A percentile compares a stretch with the other conserved stretches of the same genome.
These are phyloP conservation scores for Clarias batrachus DNA, from an alignment of 2,113 vertebrate genomes.

Conservation along the genomic window DNA sequence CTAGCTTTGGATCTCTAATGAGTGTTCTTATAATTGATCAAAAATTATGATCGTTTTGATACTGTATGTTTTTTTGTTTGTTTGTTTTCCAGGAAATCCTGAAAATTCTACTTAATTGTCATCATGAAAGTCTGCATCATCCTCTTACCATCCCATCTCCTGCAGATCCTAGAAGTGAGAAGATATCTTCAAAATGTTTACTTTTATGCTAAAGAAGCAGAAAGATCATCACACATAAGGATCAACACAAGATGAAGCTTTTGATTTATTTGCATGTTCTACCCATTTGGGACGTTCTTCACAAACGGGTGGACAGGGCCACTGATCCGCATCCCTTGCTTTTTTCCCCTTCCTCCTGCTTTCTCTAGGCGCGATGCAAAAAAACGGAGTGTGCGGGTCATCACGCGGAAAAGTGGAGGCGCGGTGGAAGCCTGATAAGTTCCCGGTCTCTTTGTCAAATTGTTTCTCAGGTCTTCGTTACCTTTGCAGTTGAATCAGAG, in stretches of 20 bases:
- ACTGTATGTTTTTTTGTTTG: background rate
- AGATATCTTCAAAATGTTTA: background rate
- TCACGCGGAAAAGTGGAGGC: conserved; percentile 2
- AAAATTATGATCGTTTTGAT: background rate
- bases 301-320: conserved; percentile 37
- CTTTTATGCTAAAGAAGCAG: background rate
- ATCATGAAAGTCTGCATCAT: background rate
- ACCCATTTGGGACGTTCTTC: conserved; percentile 46
- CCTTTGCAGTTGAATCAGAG: conserved; percentile 62
- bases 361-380: conserved; percentile 41
- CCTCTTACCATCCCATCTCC: background rate
- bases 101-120: background rate
- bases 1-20: background rate
- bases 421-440: conserved; percentile 42
- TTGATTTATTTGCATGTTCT: conserved; percentile 42
- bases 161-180: background rate
- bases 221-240: conserved; percentile 28
- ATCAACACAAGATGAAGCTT: conserved; percentile 2
- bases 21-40: background rate
- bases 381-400: conserved; percentile 10
- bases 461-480: conserved; percentile 53
- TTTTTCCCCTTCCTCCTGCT: background rate
- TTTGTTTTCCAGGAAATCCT: too few species aligned
- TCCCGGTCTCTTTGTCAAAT: conserved; percentile 50
- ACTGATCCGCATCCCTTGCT: background rate